Base-by-base conservation (phyloP, 2,888 invertebrate species). In the Netelia melanura region DNA sequence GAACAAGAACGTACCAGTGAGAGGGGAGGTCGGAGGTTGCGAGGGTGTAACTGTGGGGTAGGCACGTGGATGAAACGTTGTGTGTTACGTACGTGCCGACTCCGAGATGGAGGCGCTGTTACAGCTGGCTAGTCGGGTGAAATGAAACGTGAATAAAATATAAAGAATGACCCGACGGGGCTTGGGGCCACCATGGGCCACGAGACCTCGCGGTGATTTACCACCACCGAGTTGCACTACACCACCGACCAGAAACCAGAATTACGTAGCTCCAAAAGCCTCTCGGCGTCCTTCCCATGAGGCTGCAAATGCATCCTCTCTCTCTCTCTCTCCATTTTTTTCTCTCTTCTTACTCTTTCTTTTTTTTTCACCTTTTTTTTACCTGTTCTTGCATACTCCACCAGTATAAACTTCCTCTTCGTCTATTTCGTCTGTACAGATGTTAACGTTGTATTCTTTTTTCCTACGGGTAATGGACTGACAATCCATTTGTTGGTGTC, bases 71-170 rank as follows among this genome's bases (percentile, higher is more conserved):
- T 44, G 11, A 38, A 56, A 23, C 68, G 21, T 52, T 54, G 14
- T 23, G 52, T 54, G 58, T 30, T 77, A 74, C 11, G 72, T 58
- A 65, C 70, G 62, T 80, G 83, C 74, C 61, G 21, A 67, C 68
- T 68, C 74, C 52, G 72, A 83, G 79, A 83, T 17, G 74, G 10
- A 80, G 74, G 56, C 38, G 30, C 64, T 25, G n/a, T 58, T 9
- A 25, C 56, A 23, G 56, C 38, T 48, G 44, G 56, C 25, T 61
- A 64, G 17, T 64, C 48, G 68, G 75, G 65, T 80, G 80, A 80
- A 84, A 84, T 80, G 71, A 84, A 84, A 84, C 76, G 79, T 84
- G 80, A 84, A 84, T 80, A 84, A 80, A 84, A 80, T 84, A 84
- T 80, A 80, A 84, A 75, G 80, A 84, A 84, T 84, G 80, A 68